These are phyloP conservation scores for Caloenas nicobarica DNA, from an alignment of 2,113 vertebrate genomes.

Conservation along the genomic window DNA sequence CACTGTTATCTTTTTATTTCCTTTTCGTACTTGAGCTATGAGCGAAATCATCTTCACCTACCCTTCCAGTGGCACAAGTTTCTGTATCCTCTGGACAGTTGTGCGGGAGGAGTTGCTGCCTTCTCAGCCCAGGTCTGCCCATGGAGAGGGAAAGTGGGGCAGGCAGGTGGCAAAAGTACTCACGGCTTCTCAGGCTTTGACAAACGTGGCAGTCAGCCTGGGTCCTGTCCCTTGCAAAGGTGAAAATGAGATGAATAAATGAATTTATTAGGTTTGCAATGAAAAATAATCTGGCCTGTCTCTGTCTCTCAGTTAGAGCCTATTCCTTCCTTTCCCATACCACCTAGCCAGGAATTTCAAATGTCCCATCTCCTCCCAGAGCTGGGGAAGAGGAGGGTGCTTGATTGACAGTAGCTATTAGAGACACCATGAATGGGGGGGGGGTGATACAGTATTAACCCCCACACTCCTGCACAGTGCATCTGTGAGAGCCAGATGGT, in stretches of 20 bases:
- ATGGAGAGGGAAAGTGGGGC: not conserved
- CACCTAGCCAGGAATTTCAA: not conserved
- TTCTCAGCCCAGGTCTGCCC: not conserved
- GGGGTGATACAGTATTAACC: not conserved
- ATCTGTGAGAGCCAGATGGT: conserved; percentile 47
- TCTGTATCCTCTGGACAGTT: not conserved
- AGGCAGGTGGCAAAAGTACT: not conserved
- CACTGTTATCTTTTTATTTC: not conserved
- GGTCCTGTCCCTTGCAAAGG: not conserved
- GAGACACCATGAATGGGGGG: not conserved
- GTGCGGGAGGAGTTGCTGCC: not conserved
- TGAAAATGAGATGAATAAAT: not conserved
- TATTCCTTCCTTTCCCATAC: not conserved
- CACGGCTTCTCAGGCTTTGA: not conserved
- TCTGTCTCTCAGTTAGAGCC: not conserved
- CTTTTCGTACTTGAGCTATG: not conserved
- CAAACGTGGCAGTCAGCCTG: not conserved
- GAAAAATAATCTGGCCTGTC: not conserved
- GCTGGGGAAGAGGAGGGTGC: not conserved
- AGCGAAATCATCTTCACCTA: not conserved
- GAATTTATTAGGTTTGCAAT: not conserved
- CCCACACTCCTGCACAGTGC: not conserved
- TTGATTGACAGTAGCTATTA: conserved; percentile 44
- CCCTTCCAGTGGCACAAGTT: not conserved
- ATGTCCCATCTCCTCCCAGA: not conserved